Evolutionary conservation across 2,797 vertebrate genomes (phyloP), one percentile per base, ranked within the genome.

Genomic region (Molothrus ater): DNA sequence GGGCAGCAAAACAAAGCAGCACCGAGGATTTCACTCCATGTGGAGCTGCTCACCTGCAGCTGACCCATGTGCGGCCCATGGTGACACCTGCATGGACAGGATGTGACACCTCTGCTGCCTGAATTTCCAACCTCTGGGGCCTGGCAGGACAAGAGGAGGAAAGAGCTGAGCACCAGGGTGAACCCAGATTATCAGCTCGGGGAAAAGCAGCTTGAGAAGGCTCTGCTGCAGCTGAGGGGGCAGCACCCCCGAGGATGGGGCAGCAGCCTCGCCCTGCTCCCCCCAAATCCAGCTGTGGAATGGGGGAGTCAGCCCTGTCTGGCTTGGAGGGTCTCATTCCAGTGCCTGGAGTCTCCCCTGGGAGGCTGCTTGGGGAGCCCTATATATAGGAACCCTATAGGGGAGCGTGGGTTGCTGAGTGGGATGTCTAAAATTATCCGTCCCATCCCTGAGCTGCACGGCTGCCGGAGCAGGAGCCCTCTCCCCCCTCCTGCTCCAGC

Each of bases 381-480:
- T 96, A 94, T 92, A 93, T 93, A 89, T 94, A 95, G 96, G 87
- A 70, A 78, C 45, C 85, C 92, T 85, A 74, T 80, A 87, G 56
- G 91, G 91, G 85, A 92, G 87, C 3, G 29, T 21, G 92, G 91
- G 94, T 20, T 95, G 96, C 93, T 9, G 93, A 86, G 94, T 80
- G 95, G 94, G 96, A 76, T 70, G 69, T 68, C 91, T 96, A 93
- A 91, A 95, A 96, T 96, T 96, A 96, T 69, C 91, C 10, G 5
- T 92, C 89, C 96, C 95, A 74, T 71, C 92, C 86, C 66, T n/a
- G 14, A 75, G 82, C 90, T 83, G 65, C 29, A 2, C 24, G 59
- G 89, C 91, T 95, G 86, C 89, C 1, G 1, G 13, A 75, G 79
- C 94, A 57, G 9, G n/a, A 69, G 60, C 84, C 86, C 81, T 72